Base-by-base conservation (phyloP, 2,113 vertebrate genomes). In the Chionis minor region DNA sequence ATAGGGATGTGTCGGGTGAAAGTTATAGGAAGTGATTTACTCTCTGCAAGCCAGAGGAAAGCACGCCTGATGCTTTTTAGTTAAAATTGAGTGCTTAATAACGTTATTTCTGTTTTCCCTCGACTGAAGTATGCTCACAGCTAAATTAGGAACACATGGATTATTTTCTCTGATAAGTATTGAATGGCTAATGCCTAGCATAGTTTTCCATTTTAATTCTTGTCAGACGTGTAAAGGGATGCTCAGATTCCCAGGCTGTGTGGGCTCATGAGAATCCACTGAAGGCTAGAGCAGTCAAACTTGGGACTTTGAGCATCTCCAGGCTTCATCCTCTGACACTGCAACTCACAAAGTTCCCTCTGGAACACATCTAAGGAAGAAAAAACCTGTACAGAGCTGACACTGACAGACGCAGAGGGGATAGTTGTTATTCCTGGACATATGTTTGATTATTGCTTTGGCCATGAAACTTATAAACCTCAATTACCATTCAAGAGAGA, bases 381-480 rank as follows among this genome's bases (percentile, higher is more conserved):
- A 9, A 4, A 1, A 30, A 9, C 8, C 17, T 35, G 4, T 47
- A 16, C 13, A 69, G 47, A 66, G 30, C 51, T 94, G 52, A 40
- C 44, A 44, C 3, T 81, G 61, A 85, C 94, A 94, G 77, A 90
- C 3, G 13, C 77, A 81, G 33, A 88, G 65, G n/a, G 52, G 49
- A 5, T 59, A 65, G 40, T 51, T 92, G 44, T 67, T 89, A 30
- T 88, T 92, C 79, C 72, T 91, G 56, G 86, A 75, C 88, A 88
- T 88, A 86, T 87, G 81, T 72, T 86, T 92, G 80, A 89, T 91
- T 91, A 94, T 77, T 93, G 11, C 30, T 90, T 87, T 91, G 62
- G 54, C 62, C 4, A 0, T 28, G 12, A 93, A 91, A 74, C 27
- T 85, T 86, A 74, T 26, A 88, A 94, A 69, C 14, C 18, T 81